Evolutionary conservation across 2,888 invertebrate species (phyloP), one percentile per base, ranked within the genome.

Genomic region (Chymomyza procnemis): DNA sequence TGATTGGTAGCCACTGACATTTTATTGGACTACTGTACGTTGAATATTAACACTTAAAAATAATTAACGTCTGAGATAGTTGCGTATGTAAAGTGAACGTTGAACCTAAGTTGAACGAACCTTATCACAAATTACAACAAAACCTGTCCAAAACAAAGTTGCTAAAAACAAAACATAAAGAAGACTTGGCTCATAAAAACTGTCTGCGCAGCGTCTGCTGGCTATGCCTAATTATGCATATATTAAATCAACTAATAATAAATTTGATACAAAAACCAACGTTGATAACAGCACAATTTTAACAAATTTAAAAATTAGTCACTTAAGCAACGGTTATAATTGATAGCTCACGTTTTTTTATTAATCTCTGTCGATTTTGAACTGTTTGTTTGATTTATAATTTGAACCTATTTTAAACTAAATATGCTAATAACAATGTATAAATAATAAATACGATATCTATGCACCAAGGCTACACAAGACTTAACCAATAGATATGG

Each of bases 201-300:
- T 74, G 79, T 72, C 57, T 59, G 74, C 78, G 69, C 67, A 41
- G 72, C 64, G 66, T 70, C 66, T 72, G 56, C 59, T 46, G 60
- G 50, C 34, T 58, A 61, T 21, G 69, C 66, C 64, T 58, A 55
- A 60, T 71, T 73, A 64, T 62, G 63, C 61, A 61, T 67, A 58
- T 46, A 41, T 61, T 46, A 41, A 54, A 57, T 54, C 50, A 6
- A 30, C 50, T 54, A 26, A 30, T 6, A 4, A 18, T 26, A 58
- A 57, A 57, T 52, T 2, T n/a, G n/a, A n/a, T n/a, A n/a, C n/a
- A 66, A 63, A 57, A n/a, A 12, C 12, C 34, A 41, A 34, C 34
- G 30, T 30, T 30, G 30, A 3, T 30, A 4, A 34, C 1, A 9
- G 8, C 4, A 34, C 34, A 1, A 4, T 34, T 8, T 34, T 9